Evolutionary conservation across 2,797 vertebrate species (phyloP).

Genomic region (Lagodon rhomboides): DNA sequence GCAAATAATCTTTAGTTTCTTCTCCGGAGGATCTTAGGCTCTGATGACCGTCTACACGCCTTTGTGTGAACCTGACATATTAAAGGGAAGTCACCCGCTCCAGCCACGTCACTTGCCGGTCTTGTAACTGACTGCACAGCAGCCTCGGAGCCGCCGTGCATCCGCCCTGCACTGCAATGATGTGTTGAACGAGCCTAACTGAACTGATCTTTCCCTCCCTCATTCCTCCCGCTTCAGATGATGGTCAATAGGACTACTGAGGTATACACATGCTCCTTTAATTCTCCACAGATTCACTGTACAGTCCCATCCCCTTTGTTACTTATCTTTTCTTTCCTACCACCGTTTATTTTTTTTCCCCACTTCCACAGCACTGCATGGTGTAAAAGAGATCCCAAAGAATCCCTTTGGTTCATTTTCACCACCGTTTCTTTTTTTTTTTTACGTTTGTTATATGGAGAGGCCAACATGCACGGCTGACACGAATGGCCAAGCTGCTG

Average conservation of each 20-base stretch:
- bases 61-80: background rate
- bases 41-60: background rate
- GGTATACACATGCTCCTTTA: constrained; percentile 88
- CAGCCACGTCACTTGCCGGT: constrained; percentile 53
- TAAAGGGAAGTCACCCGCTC: background rate
- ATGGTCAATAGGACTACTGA: constrained; percentile 99
- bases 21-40: background rate
- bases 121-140: constrained; percentile 24
- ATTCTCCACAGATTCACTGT: constrained; percentile 54
- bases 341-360: constrained; percentile 29
- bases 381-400: background rate
- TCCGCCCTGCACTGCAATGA: background rate
- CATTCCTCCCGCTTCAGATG: constrained; percentile 94
- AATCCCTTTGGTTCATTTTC: constrained; percentile 17
- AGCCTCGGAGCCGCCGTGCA: constrained; percentile 19
- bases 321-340: constrained; percentile 22
- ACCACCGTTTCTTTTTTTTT: constrained; percentile 43
- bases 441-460: constrained; percentile 33
- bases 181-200: constrained; percentile 75
- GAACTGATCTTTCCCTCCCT: constrained; percentile 89
- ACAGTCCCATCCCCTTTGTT: constrained; percentile 42
- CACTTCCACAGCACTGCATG: constrained; percentile 56
- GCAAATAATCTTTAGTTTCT: background rate
- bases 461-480: constrained; percentile 67
- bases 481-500: constrained; percentile 43